Evolutionary conservation across 1,140 invertebrate species (phyloP).

Genomic region (Lutraria rhynchaena): DNA sequence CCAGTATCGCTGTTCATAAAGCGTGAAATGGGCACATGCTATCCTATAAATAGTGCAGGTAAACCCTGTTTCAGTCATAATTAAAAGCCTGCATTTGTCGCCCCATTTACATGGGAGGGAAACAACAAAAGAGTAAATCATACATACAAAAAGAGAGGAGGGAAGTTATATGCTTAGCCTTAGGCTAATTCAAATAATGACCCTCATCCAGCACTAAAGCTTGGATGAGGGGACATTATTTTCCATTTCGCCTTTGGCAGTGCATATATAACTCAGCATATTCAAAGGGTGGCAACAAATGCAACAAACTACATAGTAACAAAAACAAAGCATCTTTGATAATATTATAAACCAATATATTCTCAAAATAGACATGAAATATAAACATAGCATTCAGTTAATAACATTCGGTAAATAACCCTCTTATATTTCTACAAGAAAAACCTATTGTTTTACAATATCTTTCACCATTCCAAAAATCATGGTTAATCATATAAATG

Average conservation of each 20-base stretch:
- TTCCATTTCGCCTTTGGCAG: slow-evolving; percentile 17
- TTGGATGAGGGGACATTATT: slow-evolving; percentile 35
- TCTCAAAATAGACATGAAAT: no score
- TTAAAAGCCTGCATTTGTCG: no score
- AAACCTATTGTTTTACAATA: neutral
- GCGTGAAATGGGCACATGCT: no score
- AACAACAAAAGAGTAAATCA: no score
- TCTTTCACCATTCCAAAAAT: neutral
- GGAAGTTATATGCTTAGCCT: slow-evolving; percentile 52
- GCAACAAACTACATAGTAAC: neutral
- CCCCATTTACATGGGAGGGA: no score
- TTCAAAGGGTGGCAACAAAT: slow-evolving; percentile 4
- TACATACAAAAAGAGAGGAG: slow-evolving; percentile 33
- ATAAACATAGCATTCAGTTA: no score
- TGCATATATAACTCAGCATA: neutral
- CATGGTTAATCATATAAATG: neutral
- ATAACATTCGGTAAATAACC: no score
- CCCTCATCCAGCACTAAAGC: slow-evolving; percentile 27
- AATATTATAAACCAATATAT: neutral
- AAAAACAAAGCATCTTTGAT: neutral
- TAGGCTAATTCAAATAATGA: slow-evolving; percentile 36
- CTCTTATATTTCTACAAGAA: no score
- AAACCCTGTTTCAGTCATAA: no score
- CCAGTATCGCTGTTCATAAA: no score
- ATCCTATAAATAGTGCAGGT: no score